Percentiles rank a stretch among this genome's conserved stretches.
Evolutionary conservation across 2,113 vertebrate genomes (phyloP).

Genomic region (Atrichornis clamosus): DNA sequence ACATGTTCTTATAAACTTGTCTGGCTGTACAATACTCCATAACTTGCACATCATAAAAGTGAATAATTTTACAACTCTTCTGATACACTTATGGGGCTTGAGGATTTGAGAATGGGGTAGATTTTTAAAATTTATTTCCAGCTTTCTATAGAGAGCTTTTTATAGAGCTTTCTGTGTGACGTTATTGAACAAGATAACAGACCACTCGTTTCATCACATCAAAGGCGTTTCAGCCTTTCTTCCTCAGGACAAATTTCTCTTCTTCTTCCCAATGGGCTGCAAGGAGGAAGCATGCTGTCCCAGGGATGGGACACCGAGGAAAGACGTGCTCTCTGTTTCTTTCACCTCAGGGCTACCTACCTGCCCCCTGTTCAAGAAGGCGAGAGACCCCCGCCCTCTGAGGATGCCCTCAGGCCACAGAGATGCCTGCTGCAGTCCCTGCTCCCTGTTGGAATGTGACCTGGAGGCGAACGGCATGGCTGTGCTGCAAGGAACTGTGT

Average conservation of each 20-base stretch:
- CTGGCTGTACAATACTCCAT: neutral
- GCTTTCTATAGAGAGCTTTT: neutral
- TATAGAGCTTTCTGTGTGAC: neutral
- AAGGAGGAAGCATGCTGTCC: accelerated
- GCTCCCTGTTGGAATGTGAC: neutral
- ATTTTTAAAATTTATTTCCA: neutral
- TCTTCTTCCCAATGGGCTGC: neutral
- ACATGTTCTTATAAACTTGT: neutral
- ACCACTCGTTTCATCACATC: neutral
- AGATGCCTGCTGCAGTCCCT: neutral
- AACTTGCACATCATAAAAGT: neutral
- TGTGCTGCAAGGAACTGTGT: neutral
- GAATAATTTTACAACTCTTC: neutral
- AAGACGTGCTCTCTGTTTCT: neutral
- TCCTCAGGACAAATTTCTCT: neutral
- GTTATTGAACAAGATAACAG: neutral
- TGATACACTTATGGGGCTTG: neutral
- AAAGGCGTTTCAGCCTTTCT: neutral
- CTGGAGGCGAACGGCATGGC: neutral
- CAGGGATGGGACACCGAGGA: accelerated
- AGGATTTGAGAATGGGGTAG: neutral
- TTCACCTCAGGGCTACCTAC: neutral
- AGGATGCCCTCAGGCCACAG: neutral
- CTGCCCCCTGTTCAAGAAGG: accelerated
- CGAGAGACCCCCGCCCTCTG: neutral